Conservation (phyloP, 2,888 invertebrate genomes). For the Thecocarcelia acutangulata region DNA sequence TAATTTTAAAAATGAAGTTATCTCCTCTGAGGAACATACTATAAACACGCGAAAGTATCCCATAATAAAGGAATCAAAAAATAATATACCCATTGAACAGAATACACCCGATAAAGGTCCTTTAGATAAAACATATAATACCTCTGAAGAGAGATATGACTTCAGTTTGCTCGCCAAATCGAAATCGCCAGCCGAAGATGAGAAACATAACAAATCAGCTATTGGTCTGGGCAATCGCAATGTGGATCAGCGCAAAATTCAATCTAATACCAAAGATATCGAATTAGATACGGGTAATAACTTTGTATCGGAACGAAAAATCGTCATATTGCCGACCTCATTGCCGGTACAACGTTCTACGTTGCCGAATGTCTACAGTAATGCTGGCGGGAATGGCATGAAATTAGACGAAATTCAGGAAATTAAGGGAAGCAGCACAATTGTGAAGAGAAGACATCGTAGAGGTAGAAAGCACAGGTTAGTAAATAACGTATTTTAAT, state of each 20-base stretch:
- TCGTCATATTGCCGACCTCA: constrained; percentile 79
- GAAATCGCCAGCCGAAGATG: constrained; percentile 73
- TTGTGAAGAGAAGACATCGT: constrained; percentile 78
- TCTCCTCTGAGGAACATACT: constrained; percentile 70
- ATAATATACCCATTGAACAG: constrained; percentile 11
- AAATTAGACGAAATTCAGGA: constrained; percentile 80
- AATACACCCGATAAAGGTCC: constrained; percentile 55
- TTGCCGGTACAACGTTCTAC: constrained; percentile 79
- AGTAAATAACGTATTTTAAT: constrained; percentile 32
- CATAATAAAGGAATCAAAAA: constrained; percentile 46
- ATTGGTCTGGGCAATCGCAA: constrained; percentile 73
- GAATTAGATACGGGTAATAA: constrained; percentile 81
- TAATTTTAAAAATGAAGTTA: constrained; percentile 79
- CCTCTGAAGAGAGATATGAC: constrained; percentile 54
- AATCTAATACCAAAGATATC: constrained; percentile 81
- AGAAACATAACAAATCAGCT: constrained; percentile 79
- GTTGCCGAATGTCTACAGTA: constrained; percentile 80
- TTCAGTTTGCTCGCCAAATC: constrained; percentile 32
- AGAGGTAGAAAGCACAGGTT: constrained; percentile 79
- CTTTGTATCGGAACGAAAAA: constrained; percentile 79
- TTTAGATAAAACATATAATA: constrained; percentile 56
- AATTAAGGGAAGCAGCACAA: constrained; percentile 77
- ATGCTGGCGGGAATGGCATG: constrained; percentile 81
- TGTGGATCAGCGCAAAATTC: constrained; percentile 81
- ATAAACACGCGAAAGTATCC: constrained; percentile 47